Base-by-base conservation (phyloP, 2,113 vertebrate species). In the Tautogolabrus adspersus region DNA sequence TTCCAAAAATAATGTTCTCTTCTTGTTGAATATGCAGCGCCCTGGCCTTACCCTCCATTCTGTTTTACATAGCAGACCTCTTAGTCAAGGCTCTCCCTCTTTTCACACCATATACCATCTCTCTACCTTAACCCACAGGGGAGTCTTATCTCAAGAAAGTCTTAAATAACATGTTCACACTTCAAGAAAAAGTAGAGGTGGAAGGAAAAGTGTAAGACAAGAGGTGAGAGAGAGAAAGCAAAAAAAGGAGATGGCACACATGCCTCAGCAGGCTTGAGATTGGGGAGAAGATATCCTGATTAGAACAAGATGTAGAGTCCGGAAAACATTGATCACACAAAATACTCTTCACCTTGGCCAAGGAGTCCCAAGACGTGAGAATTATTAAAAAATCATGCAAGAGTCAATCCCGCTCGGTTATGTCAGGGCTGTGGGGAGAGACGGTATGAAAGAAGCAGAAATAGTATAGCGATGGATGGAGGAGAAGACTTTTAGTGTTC, bases 321-420 rank as follows among this genome's bases (percentile, higher is more conserved):
- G 68, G 63, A 84, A 93, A 88, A 89, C 85, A 91, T 51, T 77
- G 81, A 91, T 89, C 77, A 83, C 71, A 84, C 88, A 76, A 85
- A 90, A 87, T 68, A 85, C 75, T 79, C 72, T 63, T 88, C 77
- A 75, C 86, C 81, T 70, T 58, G 22, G 70, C 75, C 21, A 47
- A 40, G 2, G 71, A 86, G 87, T 76, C 73, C 77, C 72, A 55
- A 86, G 80, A 88, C 80, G 85, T 57, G 66, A 51, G 65, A 80
- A 64, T 84, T 86, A 90, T 93, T 82, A 88, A 92, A 91, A 90
- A 88, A 85, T 81, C 80, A 93, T 88, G 82, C 4, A 88, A 62
- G 84, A 75, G 78, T 75, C 23, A 26, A 81, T 87, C 38, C 73
- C 37, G 26, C 60, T 64, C 77, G 46, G 80, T 80, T 77, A 73